Evolutionary conservation across 2,113 vertebrate genomes (phyloP), one percentile per base, ranked within the genome.

Genomic region (Clupea harengus): DNA sequence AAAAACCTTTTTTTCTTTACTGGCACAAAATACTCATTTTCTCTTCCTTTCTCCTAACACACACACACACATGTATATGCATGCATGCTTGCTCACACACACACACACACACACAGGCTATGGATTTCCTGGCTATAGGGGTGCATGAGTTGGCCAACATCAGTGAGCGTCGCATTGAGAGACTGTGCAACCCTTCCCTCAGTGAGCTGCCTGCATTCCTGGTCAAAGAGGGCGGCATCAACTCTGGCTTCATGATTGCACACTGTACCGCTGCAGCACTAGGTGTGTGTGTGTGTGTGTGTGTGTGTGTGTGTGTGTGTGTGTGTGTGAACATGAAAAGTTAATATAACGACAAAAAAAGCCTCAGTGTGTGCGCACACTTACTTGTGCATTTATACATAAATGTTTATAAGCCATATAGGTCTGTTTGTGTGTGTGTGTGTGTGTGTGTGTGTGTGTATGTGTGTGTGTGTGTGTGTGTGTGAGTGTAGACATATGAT

Each of bases 241-340:
- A 99, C 93, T 99, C 98, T 0, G 99, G 99, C 1, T 99, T 99
- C 93, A 99, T 99, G 99, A 99, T 99, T 9, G 99, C 99, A 20
- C 99, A 99, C 91, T 99, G 99, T 90, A 98, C 99, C 0, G 98
- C 99, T 0, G 99, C 99, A 5, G 93, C 98, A 54, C 93, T 99
- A 60, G 99, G 99, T 99, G 84, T 92, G 97, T 90, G 64, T 67
- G 64, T 67, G 39, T n/a, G n/a, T n/a, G 54, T 72, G 60, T 50
- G 45, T 32, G 44, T 46, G 57, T 22, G 22, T 86, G 9, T 49
- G 81, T 39, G 47, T 54, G 57, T 60, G 11, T 39, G 50, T 54
- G 45, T 45, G 54, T 54, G 45, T 39, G 39, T 39, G 39, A 39
- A 39, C 39, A 39, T 81, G 84, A 94, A 32, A 45, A n/a, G 39